Conservation (phyloP, 2,113 vertebrate genomes). For the Ovibos moschatus region DNA sequence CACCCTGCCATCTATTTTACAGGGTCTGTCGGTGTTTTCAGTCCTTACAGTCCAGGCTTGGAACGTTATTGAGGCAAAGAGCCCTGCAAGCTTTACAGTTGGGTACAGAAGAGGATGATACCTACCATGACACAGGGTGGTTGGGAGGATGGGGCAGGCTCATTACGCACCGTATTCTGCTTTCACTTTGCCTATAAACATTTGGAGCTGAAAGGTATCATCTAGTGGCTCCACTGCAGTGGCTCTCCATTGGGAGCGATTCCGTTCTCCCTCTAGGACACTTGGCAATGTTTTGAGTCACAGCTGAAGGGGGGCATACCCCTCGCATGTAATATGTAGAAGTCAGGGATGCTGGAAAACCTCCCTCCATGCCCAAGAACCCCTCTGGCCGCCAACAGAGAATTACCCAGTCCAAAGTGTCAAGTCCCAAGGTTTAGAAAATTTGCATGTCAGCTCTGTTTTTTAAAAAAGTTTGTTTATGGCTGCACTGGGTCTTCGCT, state of each 20-base stretch:
- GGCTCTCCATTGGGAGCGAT: background rate
- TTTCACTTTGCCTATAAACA: background rate
- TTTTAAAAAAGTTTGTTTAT: background rate
- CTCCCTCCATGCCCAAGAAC: background rate
- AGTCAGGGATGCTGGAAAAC: background rate
- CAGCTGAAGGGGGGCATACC: background rate
- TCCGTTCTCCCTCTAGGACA: background rate
- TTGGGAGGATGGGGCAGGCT: background rate
- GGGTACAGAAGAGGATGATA: background rate
- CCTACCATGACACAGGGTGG: background rate
- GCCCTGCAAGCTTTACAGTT: background rate
- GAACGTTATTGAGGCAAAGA: background rate
- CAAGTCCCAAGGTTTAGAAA: background rate
- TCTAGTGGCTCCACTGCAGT: background rate
- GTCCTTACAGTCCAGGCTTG: background rate
- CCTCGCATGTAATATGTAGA: background rate
- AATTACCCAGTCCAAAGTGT: background rate
- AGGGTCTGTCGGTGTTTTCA: slow-evolving; percentile 21
- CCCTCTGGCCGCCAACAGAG: background rate
- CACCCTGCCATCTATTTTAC: slow-evolving; percentile 38
- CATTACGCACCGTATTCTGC: background rate
- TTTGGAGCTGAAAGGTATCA: background rate
- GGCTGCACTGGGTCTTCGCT: background rate
- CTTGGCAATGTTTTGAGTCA: background rate
- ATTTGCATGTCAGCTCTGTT: background rate